Evolutionary conservation across 2,797 vertebrate genomes (phyloP), one percentile per base, ranked within the genome.

Genomic region (Morus bassanus): DNA sequence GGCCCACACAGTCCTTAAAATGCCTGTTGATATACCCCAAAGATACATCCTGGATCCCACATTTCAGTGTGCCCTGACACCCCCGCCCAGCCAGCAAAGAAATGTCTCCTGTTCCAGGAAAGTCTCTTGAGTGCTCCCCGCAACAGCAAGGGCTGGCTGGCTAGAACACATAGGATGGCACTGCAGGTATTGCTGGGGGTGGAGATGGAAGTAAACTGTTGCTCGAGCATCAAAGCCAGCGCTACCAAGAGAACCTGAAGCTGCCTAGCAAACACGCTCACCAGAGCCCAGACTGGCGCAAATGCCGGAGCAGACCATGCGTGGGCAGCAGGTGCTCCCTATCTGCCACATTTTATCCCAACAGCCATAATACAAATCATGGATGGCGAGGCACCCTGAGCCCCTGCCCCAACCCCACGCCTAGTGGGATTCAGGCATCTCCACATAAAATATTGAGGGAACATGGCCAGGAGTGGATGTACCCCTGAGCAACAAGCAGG

Each of bases 301-400:
- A 21, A 27, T 1, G 7, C 22, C 69, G 24, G 48, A 59, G 28
- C 68, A 56, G 67, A 43, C 41, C 35, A 22, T 2, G 23, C 24
- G 6, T 0, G 22, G n/a, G 19, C 59, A 30, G 27, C 33, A 28
- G 9, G 59, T 8, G 21, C 59, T 39, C 31, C 0, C 0, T 5
- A 41, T 18, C 56, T 64, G 43, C 67, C 0, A 0, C 2, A 5
- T 24, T 51, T 69, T 6, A 69, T 16, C n/a, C n/a, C 50, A 70
- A 64, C 17, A 37, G 41, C 21, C 43, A 12, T 6, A 45, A 43
- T 1, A 50, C 10, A n/a, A 57, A 63, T 7, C 45, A 16, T 2
- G 37, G 77, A 27, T 35, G 27, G 27, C 18, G 48, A 39, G 24
- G 21, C 18, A 35, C 27, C 11, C 41, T 10, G 23, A 75, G 31